Evolutionary conservation across 1,140 invertebrate species (phyloP), one percentile per base, ranked within the genome.

Genomic region (Zaprionus africanus): DNA sequence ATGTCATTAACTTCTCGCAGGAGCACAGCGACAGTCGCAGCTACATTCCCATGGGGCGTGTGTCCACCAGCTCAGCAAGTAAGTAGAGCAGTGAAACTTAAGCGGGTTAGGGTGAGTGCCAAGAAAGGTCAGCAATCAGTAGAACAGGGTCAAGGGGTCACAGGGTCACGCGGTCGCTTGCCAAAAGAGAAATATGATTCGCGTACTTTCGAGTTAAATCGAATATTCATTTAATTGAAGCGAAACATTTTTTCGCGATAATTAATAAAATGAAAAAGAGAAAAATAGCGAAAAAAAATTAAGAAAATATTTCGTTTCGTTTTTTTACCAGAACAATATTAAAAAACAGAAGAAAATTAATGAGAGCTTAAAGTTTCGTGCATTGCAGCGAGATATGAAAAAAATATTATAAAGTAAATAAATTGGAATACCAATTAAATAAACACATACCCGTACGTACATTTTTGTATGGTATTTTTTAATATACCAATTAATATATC

Each of bases 1-100:
- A 93, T 78, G 92, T 93, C 78, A 93, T 93, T 49, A 92, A 93
- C 73, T 93, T 93, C 67, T 85, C 92, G 61, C 90, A 92, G 74
- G 92, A 92, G 34, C 81, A 90, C 53, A 85, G 87, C 62, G 91
- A 91, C 67, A 88, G 87, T 90, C 92, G 77, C 67, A 93, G 82
- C 83, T 93, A 82, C 63, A 91, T 91, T 63, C 91, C 91, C 38
- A 88, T 92, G 86, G 91, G 87, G n/a, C 83, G 91, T 12, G 91
- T 91, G 31, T 93, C 92, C 74, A 93, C 91, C 63, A 92, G 90
- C 68, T 93, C 92, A 19, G 87, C 91, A 86, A 93, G 92, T 93
- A 85, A 92, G 92, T 93, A 76, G 41, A 46, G 41, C 41, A 9
- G 41, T n/a, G 41, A 22, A 22, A 24, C 31, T 34, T 11, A 34